These are phyloP conservation scores for Agriopis marginaria DNA, from an alignment of 2,888 invertebrate species.

Conservation along the genomic window DNA sequence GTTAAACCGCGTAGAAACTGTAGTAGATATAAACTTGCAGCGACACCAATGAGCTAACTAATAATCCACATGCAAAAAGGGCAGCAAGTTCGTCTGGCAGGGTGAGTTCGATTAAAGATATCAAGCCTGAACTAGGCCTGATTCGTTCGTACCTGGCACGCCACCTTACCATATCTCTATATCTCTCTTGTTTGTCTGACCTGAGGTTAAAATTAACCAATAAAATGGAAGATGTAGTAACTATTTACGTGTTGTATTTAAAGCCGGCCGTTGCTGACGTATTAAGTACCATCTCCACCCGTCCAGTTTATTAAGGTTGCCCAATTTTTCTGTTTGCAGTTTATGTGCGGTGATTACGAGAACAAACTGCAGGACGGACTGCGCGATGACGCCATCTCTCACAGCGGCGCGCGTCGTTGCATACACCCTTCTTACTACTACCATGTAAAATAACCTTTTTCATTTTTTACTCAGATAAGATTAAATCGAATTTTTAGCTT, in stretches of 20 bases:
- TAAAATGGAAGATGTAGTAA: constrained; percentile 11
- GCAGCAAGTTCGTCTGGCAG: no score
- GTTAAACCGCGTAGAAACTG: no score
- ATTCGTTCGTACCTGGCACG: no score
- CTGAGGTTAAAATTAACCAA: neutral
- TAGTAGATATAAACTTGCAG: no score
- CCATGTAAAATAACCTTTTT: constrained; percentile 64
- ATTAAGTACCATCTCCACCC: constrained; percentile 14
- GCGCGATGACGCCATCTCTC: constrained; percentile 61
- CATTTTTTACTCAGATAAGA: constrained; percentile 30
- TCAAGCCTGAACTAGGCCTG: no score
- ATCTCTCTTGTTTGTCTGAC: no score
- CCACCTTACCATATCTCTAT: no score
- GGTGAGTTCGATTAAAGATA: no score
- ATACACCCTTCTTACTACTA: constrained; percentile 79
- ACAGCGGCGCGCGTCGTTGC: constrained; percentile 69
- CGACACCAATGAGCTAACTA: no score
- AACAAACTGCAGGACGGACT: constrained; percentile 62
- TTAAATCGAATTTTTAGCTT: neutral
- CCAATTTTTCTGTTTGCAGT: constrained; percentile 54
- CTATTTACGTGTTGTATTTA: neutral
- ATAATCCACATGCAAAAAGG: no score
- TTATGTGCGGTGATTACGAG: constrained; percentile 75
- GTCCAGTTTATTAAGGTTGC: constrained; percentile 22
- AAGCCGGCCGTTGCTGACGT: constrained; percentile 8